A percentile compares a stretch with the other conserved stretches of the same genome.
Conservation (phyloP, 1,140 invertebrate genomes). For the Bombus pyrosoma region DNA sequence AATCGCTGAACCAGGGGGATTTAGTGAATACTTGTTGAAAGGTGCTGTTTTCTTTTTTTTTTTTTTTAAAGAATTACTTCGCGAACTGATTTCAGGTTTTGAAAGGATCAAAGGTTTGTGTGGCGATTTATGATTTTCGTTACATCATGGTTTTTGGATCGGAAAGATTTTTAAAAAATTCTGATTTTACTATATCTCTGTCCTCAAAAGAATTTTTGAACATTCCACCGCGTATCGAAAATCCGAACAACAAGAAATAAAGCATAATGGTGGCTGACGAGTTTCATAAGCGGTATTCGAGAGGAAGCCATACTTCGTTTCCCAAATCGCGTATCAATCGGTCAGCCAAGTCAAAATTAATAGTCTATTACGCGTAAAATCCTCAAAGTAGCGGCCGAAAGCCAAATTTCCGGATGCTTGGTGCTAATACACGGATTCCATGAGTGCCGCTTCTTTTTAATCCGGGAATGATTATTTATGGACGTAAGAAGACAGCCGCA, state of each 20-base stretch:
- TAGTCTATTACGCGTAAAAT: conserved; percentile 26
- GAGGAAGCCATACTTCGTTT: neutral
- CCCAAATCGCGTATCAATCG: conserved; percentile 1
- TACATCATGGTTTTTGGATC: neutral
- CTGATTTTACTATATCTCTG: neutral
- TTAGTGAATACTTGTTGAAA: neutral
- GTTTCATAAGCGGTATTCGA: neutral
- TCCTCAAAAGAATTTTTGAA: neutral
- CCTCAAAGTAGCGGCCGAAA: conserved; percentile 43
- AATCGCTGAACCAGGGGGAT: no score
- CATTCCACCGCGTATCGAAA: neutral
- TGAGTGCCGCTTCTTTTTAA: conserved; percentile 66
- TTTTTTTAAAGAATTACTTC: no score
- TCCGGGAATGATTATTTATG: conserved; percentile 76
- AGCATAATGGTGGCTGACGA: neutral
- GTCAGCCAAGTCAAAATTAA: neutral
- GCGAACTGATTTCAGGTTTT: neutral
- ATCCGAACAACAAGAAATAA: neutral
- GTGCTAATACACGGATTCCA: conserved; percentile 50
- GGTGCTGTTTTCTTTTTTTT: no score
- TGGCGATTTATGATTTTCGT: neutral
- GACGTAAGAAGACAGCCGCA: conserved; percentile 66
- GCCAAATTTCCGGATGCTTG: conserved; percentile 56
- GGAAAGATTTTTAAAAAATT: neutral
- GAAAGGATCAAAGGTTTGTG: neutral